Evolutionary conservation across 2,113 vertebrate species (phyloP), one percentile per base, ranked within the genome.

Genomic region (Etheostoma cragini): DNA sequence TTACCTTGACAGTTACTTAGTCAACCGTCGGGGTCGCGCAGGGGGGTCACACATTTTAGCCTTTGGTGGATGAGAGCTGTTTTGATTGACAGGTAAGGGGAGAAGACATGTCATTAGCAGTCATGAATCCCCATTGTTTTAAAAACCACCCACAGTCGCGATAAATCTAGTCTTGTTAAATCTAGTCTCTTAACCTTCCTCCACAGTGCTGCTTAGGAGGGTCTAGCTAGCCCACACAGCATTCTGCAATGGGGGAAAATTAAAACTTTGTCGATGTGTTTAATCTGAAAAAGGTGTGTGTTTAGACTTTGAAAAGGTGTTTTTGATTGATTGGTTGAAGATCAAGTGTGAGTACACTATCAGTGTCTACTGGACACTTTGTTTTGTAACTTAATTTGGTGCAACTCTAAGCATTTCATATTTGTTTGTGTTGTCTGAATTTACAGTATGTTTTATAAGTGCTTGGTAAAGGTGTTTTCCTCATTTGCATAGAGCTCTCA

Each of bases 1-100:
- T 87, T 86, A 75, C 57, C 58, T 52, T 80, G 72, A 87, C 79
- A 82, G 76, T 62, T 65, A 63, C 49, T 85, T 80, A 64, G 42
- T 75, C 54, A 84, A 62, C 35, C 68, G 6, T 30, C 11, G 8
- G 69, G 85, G 83, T 89, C 73, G 22, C 0, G 0, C 33, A 70
- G 22, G 47, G 47, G 54, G 89, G 79, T 87, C 87, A 84, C 49
- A 65, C 72, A 61, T 61, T 88, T 77, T 65, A 42, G 49, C 47
- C 60, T 78, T 66, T 64, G 54, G 63, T 58, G 70, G 68, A 70
- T 88, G 77, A 63, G 3, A 60, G 12, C 61, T 73, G 61, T 62
- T 80, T 46, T 89, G 63, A 87, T 61, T 78, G 83, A 66, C 80
- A 87, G 47, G 21, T 58, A 15, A 1, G 21, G 7, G 42, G 10